A percentile compares a stretch with the other conserved stretches of the same genome.
These are phyloP conservation scores for Akabosia matsudoensis DNA, from an alignment of 1,140 invertebrate genomes.

Conservation along the genomic window DNA sequence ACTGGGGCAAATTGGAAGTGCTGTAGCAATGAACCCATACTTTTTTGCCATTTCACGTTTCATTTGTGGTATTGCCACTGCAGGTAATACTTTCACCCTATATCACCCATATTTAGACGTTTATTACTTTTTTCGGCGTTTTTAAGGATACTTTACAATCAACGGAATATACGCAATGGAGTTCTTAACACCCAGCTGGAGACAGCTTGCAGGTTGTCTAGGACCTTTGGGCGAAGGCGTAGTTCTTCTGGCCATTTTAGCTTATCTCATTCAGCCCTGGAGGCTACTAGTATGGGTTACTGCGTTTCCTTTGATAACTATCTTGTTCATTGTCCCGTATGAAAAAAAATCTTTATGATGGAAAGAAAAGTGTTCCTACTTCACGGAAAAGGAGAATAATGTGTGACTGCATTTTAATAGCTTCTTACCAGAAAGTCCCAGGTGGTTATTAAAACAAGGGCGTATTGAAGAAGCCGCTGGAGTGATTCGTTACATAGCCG, in stretches of 20 bases:
- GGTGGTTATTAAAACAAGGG: constrained; percentile 55
- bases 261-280: constrained; percentile 41
- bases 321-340: constrained; percentile 39
- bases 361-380: background rate
- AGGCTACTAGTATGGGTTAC: constrained; percentile 32
- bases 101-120: background rate
- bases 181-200: constrained; percentile 44
- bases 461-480: constrained; percentile 51
- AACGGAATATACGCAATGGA: constrained; percentile 43
- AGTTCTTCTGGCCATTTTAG: constrained; percentile 38
- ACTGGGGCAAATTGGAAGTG: constrained; percentile 26
- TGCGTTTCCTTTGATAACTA: constrained; percentile 27
- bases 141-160: constrained; percentile 37
- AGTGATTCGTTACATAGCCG: constrained; percentile 51
- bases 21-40: constrained; percentile 30
- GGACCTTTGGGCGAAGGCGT: constrained; percentile 43
- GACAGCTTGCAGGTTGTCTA: constrained; percentile 31
- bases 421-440: constrained; percentile 54
- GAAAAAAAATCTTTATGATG: background rate
- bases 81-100: constrained; percentile 24
- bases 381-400: background rate
- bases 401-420: constrained; percentile 17
- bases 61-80: constrained; percentile 33
- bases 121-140: background rate
- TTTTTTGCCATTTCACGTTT: constrained; percentile 39